A percentile compares a stretch with the other conserved stretches of the same genome.
These are phyloP conservation scores for Scotopteryx bipunctaria DNA, from an alignment of 2,888 invertebrate genomes.

Conservation along the genomic window DNA sequence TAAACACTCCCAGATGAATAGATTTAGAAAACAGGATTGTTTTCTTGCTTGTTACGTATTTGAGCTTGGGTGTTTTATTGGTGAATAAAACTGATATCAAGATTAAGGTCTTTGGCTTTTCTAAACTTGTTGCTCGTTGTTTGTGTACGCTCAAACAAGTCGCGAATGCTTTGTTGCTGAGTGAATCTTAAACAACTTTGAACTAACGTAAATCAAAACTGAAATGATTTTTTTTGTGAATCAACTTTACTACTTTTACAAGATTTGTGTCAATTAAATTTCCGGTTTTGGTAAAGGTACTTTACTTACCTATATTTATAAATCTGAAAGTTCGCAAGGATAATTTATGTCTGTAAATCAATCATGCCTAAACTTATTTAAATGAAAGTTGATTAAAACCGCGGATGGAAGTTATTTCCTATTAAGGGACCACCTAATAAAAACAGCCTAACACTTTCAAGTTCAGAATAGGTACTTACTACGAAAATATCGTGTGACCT, in stretches of 20 bases:
- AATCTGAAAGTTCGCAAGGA: no score
- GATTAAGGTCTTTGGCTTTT: slow-evolving; percentile 28
- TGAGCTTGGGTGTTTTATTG: slow-evolving; percentile 39
- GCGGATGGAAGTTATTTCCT: no score
- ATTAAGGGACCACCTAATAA: no score
- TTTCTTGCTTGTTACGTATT: slow-evolving; percentile 39
- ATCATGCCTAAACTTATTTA: no score
- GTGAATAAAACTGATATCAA: slow-evolving; percentile 32
- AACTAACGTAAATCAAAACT: neutral
- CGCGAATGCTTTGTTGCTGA: slow-evolving; percentile 11
- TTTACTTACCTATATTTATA: no score
- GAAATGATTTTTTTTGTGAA: neutral
- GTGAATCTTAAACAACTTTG: neutral
- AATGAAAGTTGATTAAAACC: no score
- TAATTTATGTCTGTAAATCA: no score
- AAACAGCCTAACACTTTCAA: no score
- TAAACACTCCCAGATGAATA: slow-evolving; percentile 23
- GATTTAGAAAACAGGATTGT: slow-evolving; percentile 44
- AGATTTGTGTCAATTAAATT: neutral
- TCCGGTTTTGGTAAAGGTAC: no score
- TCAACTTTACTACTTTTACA: neutral
- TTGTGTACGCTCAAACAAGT: slow-evolving; percentile 14
- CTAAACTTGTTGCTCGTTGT: slow-evolving; percentile 26
- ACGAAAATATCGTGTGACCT: no score
- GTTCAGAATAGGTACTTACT: no score